Evolutionary conservation across 2,113 vertebrate species (phyloP), one percentile per base, ranked within the genome.

Genomic region (Pseudonaja textilis): DNA sequence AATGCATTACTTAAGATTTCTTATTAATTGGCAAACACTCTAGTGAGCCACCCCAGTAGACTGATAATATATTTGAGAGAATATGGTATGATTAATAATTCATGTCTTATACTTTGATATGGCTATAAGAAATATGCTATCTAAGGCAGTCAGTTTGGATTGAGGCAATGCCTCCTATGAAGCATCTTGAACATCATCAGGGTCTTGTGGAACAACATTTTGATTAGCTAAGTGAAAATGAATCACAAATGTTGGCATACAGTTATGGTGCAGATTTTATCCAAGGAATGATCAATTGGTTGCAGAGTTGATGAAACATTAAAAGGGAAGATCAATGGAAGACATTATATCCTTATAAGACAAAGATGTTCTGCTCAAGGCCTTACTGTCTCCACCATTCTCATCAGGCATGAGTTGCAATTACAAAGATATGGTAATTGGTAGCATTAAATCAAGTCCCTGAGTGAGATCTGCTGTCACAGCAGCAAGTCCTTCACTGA

Each of bases 211-310:
- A 97, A 97, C 95, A 97, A 96, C 93, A 96, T 96, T 97, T 97
- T 97, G 95, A 97, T 97, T 96, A 97, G 96, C 94, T 97, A 97
- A 98, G 94, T 96, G 95, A 97, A 97, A 95, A 97, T 96, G 93
- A 97, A 97, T 97, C 96, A 97, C 89, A 93, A 95, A 88, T 94
- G 94, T 94, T 97, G 96, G 96, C 96, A 96, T 95, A 96, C 69
- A 91, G 90, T 92, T 96, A 85, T 94, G 91, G 92, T 96, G 96
- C 87, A 74, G 74, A n/a, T 96, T 97, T 97, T 97, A 95, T 95
- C 96, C 96, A 96, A 96, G 96, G 92, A 95, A 97, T 96, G 96
- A 97, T 95, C 96, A 96, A 96, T 96, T 1, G 45, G 94, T 95
- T 97, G 92, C 96, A 94, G 94, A 95, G 90, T 34, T 92, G 94